Percentiles rank a stretch among this genome's conserved stretches.
These are phyloP conservation scores for Theristicus caerulescens DNA, from an alignment of 2,113 vertebrate species.

Conservation along the genomic window DNA sequence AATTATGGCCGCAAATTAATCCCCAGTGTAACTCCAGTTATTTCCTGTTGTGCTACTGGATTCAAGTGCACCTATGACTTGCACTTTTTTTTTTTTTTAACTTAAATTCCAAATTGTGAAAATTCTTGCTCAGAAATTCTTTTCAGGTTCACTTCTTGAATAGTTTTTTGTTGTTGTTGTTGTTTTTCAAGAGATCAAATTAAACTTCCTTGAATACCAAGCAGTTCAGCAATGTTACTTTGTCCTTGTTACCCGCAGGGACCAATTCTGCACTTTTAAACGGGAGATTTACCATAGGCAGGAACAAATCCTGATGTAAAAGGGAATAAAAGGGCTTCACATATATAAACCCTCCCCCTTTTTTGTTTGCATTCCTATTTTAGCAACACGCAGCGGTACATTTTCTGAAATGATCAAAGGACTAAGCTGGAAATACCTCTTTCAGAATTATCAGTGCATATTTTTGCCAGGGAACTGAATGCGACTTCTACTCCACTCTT, in stretches of 20 bases:
- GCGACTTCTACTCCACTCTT: neutral
- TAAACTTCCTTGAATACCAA: neutral
- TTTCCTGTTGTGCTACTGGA: neutral
- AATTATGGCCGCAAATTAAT: neutral
- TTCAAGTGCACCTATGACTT: neutral
- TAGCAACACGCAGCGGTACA: neutral
- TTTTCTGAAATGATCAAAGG: slow-evolving; percentile 1
- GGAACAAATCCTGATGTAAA: neutral
- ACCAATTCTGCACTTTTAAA: neutral
- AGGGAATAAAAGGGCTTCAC: neutral
- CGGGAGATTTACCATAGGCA: neutral
- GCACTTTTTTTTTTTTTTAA: neutral
- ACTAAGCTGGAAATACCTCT: neutral
- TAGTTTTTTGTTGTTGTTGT: no score
- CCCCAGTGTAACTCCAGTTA: neutral
- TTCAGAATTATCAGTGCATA: neutral
- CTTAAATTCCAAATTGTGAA: neutral
- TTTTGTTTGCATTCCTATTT: slow-evolving; percentile 10
- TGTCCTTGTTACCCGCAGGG: neutral
- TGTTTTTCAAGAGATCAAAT: neutral
- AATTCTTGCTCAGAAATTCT: neutral
- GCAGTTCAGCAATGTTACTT: neutral
- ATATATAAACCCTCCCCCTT: neutral
- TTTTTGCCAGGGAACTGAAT: slow-evolving; percentile 23
- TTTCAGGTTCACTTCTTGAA: neutral